Base-by-base conservation (phyloP, 2,888 invertebrate species). In the Melanotus villosus region DNA sequence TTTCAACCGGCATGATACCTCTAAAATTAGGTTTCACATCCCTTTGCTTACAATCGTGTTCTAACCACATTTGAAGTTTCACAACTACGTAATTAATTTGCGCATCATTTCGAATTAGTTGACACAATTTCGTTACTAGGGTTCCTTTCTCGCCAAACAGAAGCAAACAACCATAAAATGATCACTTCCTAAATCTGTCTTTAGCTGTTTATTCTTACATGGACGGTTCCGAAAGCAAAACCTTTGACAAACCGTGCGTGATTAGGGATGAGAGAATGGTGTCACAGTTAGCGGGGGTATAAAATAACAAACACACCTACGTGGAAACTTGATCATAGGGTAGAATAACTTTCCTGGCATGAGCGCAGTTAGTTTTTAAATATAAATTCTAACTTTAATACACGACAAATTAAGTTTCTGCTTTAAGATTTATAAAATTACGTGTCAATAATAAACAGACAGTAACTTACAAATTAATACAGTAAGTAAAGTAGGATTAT, bases 201-300 rank as follows among this genome's bases (percentile, higher is more conserved):
- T 64, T 64, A 52, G 41, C 26, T 64, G 52, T 41, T 54, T 62
- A 64, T 64, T 54, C 56, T 64, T 56, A 64, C 64, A 54, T 64
- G 64, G 43, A 34, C 56, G 57, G 50, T 26, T 47, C 43, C 36
- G 38, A 41, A 54, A 60, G 52, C 38, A 41, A 62, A 32, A 23
- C 66, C 59, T 66, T 66, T 66, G 66, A 66, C 38, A 66, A 66
- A 16, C 59, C 64, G 34, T 54, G 66, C 66, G 59, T 66, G 52
- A 60, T 52, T 60, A 52, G 41, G 56, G 32, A 54, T 23, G 32
- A 38, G n/a, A 32, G 59, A 30, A 23, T 54, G 56, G 38, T 56
- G 36, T 56, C 19, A 56, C 38, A 7, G 1, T 21, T 19, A 56
- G 36, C 36, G 38, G 56, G 12, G 10, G 3, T 10, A 32, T 5